These are phyloP conservation scores for Chaetorhynchus papuensis DNA, from an alignment of 2,113 vertebrate genomes.

Conservation along the genomic window DNA sequence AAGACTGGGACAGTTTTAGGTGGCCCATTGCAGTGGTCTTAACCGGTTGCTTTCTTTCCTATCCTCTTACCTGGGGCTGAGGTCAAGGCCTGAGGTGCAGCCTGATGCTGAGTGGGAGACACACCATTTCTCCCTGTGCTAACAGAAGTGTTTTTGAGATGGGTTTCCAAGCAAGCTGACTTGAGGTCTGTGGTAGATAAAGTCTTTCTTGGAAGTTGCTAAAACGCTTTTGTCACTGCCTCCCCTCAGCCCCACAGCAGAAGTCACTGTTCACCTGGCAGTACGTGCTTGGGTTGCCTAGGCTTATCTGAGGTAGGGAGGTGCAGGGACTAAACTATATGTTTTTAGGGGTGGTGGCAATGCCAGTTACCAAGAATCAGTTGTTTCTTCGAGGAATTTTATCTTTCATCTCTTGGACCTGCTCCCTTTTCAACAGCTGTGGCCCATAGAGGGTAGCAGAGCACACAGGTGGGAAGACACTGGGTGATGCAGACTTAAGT, in stretches of 20 bases:
- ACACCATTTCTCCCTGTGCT: background rate
- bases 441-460: constrained; percentile 12
- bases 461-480: background rate
- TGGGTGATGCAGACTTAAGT: background rate
- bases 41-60: fast-evolving
- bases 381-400: background rate
- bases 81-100: background rate
- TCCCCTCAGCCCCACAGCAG: background rate
- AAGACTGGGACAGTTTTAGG: background rate
- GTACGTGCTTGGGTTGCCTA: background rate
- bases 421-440: background rate
- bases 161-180: background rate
- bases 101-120: background rate
- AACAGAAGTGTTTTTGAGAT: background rate
- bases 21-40: background rate
- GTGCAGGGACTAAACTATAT: background rate
- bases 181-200: background rate
- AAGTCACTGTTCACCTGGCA: background rate
- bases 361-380: background rate
- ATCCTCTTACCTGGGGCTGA: background rate
- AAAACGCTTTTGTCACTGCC: background rate
- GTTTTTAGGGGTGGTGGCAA: background rate
- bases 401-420: background rate
- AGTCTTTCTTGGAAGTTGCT: background rate
- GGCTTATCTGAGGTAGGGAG: background rate